phyloP scores from a whole-genome alignment of 1,140 invertebrate genomes.

The Trachelipus rathkii region DNA sequence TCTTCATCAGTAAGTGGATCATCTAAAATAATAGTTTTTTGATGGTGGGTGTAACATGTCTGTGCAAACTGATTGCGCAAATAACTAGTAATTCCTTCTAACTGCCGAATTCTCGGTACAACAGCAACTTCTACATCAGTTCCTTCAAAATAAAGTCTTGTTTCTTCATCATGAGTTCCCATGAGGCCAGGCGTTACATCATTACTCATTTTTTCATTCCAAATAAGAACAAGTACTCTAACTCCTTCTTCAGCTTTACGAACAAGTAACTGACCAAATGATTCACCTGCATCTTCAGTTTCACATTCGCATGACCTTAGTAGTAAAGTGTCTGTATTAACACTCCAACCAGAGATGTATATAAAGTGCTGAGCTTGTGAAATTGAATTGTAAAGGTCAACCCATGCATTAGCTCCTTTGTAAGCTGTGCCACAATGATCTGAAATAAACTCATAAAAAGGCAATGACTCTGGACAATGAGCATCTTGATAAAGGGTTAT shows the following conservation, averaged over 20 bases:
- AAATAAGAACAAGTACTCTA: slow-evolving; percentile 43
- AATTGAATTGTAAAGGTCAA: slow-evolving; percentile 43
- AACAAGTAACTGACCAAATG: slow-evolving; percentile 44
- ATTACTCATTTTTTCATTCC: slow-evolving; percentile 46
- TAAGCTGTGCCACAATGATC: slow-evolving; percentile 34
- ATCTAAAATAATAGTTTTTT: slow-evolving; percentile 46
- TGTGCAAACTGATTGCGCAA: slow-evolving; percentile 43
- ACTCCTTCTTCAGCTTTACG: slow-evolving; percentile 46
- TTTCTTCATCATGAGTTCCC: slow-evolving; percentile 47
- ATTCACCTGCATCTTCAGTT: slow-evolving; percentile 36
- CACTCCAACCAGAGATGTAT: slow-evolving; percentile 46
- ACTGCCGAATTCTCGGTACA: slow-evolving; percentile 34
- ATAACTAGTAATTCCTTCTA: slow-evolving; percentile 39
- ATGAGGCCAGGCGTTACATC: slow-evolving; percentile 43
- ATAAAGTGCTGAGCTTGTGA: slow-evolving; percentile 43
- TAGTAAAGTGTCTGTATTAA: slow-evolving; percentile 39
- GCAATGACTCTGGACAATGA: slow-evolving; percentile 41
- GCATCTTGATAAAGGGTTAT: slow-evolving; percentile 45
- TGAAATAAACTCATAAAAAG: slow-evolving; percentile 40
- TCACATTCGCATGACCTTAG: slow-evolving; percentile 36
- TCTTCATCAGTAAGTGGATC: slow-evolving; percentile 35
- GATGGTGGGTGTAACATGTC: slow-evolving; percentile 47
- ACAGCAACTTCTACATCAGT: slow-evolving; percentile 44
- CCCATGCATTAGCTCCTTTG: slow-evolving; percentile 41
- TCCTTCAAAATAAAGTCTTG: slow-evolving; percentile 42